Conservation (phyloP, 2,797 vertebrate genomes). For the Smutsia temminckii region DNA sequence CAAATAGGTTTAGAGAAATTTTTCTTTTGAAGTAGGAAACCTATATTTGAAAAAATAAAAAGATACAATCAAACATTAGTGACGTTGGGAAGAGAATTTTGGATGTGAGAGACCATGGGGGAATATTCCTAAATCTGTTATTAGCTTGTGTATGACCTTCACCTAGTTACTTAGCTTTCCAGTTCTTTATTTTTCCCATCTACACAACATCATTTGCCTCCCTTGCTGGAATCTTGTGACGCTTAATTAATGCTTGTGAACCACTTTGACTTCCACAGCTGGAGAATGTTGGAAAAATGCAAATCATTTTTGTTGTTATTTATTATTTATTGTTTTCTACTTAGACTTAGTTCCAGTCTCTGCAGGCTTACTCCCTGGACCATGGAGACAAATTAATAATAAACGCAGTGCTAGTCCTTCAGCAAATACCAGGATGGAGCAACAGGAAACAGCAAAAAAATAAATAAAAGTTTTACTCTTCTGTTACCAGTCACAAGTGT, state of each 20-base stretch:
- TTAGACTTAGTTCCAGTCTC: slow-evolving; percentile 3
- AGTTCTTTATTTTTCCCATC: neutral
- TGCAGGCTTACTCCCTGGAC: neutral
- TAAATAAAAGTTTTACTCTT: neutral
- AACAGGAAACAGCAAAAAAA: neutral
- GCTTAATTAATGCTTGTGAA: slow-evolving; percentile 56
- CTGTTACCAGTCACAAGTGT: neutral
- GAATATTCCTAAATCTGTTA: neutral
- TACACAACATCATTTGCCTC: slow-evolving; percentile 20
- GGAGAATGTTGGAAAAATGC: slow-evolving; percentile 46
- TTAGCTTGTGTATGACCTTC: slow-evolving; percentile 44
- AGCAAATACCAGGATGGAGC: neutral
- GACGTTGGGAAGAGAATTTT: slow-evolving; percentile 7
- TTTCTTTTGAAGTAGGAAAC: neutral
- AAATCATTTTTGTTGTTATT: slow-evolving; percentile 69
- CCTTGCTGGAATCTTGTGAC: slow-evolving; percentile 1
- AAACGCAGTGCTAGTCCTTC: slow-evolving; percentile 4
- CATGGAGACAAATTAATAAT: slow-evolving; percentile 61
- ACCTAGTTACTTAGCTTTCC: neutral
- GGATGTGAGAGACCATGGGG: neutral
- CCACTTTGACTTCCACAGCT: slow-evolving; percentile 39
- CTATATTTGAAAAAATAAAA: neutral
- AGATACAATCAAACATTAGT: neutral
- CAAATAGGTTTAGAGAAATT: neutral
- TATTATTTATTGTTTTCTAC: slow-evolving; percentile 69